Percentiles rank a stretch among this genome's conserved stretches.
Conservation (phyloP, 1,140 invertebrate species). For the Globodera ellingtonae region DNA sequence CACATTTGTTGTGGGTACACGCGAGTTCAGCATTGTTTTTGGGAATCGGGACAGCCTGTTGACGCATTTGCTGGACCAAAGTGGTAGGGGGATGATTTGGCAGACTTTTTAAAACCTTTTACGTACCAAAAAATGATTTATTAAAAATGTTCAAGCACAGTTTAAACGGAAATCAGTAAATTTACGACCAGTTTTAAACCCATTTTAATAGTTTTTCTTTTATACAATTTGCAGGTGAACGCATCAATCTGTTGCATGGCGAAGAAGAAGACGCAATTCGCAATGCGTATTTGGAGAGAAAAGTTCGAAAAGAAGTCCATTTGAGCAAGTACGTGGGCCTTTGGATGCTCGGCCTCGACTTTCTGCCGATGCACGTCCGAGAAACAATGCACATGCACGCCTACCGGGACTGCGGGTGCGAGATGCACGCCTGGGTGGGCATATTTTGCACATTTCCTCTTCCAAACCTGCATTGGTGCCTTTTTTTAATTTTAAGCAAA, state of each 20-base stretch:
- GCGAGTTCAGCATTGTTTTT: not conserved
- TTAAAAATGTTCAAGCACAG: too few relatives aligned
- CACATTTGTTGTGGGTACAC: not conserved
- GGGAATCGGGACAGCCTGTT: not conserved
- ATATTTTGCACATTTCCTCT: too few relatives aligned
- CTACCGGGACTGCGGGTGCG: not conserved
- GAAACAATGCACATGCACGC: not conserved
- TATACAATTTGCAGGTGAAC: too few relatives aligned
- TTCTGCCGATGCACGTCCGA: not conserved
- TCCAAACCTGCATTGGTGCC: too few relatives aligned
- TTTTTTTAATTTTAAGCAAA: too few relatives aligned
- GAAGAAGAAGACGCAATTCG: too few relatives aligned
- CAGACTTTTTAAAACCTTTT: too few relatives aligned
- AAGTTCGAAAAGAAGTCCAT: not conserved
- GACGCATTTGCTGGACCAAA: not conserved
- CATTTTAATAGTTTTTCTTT: too few relatives aligned
- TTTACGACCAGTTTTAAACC: too few relatives aligned
- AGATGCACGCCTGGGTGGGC: not conserved
- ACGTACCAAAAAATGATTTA: too few relatives aligned
- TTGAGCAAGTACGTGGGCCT: conserved; percentile 3
- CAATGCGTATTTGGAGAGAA: not conserved
- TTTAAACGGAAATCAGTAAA: too few relatives aligned
- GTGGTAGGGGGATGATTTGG: not conserved
- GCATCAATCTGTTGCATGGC: too few relatives aligned
- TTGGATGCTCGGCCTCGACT: conserved; percentile 15